Evolutionary conservation across 2,113 vertebrate species (phyloP).

Genomic region (Empidonax alnorum): DNA sequence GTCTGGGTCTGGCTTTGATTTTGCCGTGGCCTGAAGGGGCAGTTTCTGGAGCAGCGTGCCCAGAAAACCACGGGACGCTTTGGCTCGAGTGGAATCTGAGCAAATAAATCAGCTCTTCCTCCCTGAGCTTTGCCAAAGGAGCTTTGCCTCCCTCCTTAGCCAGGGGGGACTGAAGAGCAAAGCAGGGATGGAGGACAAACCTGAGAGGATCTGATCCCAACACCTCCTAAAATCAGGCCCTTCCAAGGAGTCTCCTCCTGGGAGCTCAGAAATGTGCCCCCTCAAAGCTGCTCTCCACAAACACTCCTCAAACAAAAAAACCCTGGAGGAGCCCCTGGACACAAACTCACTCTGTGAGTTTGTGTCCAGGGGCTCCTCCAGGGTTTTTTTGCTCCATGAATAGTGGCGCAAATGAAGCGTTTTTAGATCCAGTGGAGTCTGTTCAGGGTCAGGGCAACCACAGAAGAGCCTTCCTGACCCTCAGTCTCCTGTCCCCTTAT

Average conservation of each 20-base stretch:
- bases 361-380: not conserved
- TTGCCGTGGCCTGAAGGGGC: not conserved
- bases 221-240: not conserved
- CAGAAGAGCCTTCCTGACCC: not conserved
- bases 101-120: not conserved
- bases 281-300: not conserved
- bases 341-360: not conserved
- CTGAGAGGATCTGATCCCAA: not conserved
- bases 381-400: too few species aligned
- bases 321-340: too few species aligned
- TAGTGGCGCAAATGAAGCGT: too few species aligned
- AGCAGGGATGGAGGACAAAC: fast-evolving
- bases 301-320: not conserved
- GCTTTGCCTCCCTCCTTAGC: not conserved
- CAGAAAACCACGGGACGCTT: not conserved
- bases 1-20: not conserved
- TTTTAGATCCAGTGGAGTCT: not conserved
- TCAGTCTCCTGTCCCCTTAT: not conserved
- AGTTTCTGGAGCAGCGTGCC: not conserved
- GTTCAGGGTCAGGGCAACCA: not conserved
- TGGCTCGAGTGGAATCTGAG: not conserved
- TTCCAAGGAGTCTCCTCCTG: not conserved
- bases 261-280: not conserved
- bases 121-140: not conserved
- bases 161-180: not conserved